Percentiles rank a stretch among this genome's conserved stretches.
Evolutionary conservation across 2,888 invertebrate species (phyloP).

Genomic region (Plemyria rubiginata): DNA sequence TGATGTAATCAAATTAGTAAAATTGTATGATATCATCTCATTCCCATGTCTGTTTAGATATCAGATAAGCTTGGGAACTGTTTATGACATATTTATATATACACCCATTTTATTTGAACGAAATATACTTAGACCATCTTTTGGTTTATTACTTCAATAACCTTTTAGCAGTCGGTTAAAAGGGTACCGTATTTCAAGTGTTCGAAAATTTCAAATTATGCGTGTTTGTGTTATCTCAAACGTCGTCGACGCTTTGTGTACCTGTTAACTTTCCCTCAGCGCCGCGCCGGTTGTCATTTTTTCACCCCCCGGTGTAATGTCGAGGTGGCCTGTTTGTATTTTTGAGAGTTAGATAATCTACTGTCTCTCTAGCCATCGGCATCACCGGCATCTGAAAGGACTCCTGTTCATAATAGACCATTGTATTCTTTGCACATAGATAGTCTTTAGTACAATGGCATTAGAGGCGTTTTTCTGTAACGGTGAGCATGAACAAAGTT

Average conservation of each 20-base stretch:
- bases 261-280: slow-evolving; percentile 73
- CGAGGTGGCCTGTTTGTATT: slow-evolving; percentile 65
- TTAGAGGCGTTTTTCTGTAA: slow-evolving; percentile 40
- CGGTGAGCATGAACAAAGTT: not conserved
- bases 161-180: slow-evolving; percentile 31
- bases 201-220: slow-evolving; percentile 49
- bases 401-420: slow-evolving; percentile 57
- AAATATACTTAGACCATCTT: not conserved
- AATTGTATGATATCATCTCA: slow-evolving; percentile 42
- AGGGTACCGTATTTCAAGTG: slow-evolving; percentile 60
- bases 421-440: slow-evolving; percentile 10
- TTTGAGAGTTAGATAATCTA: slow-evolving; percentile 67
- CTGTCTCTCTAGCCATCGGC: slow-evolving; percentile 70
- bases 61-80: slow-evolving; percentile 18
- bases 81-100: slow-evolving; percentile 16
- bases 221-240: slow-evolving; percentile 65
- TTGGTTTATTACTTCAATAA: not conserved
- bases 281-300: slow-evolving; percentile 61
- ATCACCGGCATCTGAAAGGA: slow-evolving; percentile 64
- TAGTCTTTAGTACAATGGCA: slow-evolving; percentile 12
- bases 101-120: slow-evolving; percentile 18
- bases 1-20: slow-evolving; percentile 40
- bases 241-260: slow-evolving; percentile 59
- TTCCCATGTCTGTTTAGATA: slow-evolving; percentile 22
- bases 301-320: slow-evolving; percentile 60